Evolutionary conservation across 2,113 vertebrate genomes (phyloP), one percentile per base, ranked within the genome.

Genomic region (Hippocampus barbouri): DNA sequence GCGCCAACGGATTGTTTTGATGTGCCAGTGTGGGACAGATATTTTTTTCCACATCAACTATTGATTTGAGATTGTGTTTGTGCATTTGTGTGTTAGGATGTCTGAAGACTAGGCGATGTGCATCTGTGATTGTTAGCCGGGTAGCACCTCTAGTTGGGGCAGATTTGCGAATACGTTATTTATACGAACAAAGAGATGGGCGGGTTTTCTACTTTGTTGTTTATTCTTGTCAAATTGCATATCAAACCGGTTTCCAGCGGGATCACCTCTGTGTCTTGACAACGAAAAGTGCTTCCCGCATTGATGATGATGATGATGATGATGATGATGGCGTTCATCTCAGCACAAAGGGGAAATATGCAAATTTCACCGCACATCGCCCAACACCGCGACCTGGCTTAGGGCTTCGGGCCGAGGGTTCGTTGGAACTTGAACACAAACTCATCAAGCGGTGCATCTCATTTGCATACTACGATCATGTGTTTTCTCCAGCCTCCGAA

Each of bases 21-120:
- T 21, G n/a, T 85, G 75, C 65, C 79, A 76, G 69, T 75, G 75
- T 77, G 77, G 73, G 72, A 69, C 66, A 72, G 63, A 38, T 78
- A 60, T 71, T 68, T 77, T 90, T 90, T 90, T 89, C 87, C 83
- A 83, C 82, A 86, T 79, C 84, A 74, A 75, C 77, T 80, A 70
- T 79, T 86, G 88, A 87, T 83, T 85, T 82, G 79, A 75, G 21
- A 56, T 82, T 81, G 75, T 86, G 79, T 88, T 56, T 89, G 83
- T 82, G 82, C 88, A 88, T 77, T 83, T 92, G 88, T 90, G 88
- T 92, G 90, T 92, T 88, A 88, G 88, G 91, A 87, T 90, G 43
- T 92, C 88, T 89, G 84, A 81, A 80, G 83, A 83, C 72, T 77
- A 79, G 18, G 34, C 72, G 79, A 75, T 78, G 82, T 86, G 76